Evolutionary conservation across 2,888 invertebrate species (phyloP).

Genomic region (Cataglyphis albicans): DNA sequence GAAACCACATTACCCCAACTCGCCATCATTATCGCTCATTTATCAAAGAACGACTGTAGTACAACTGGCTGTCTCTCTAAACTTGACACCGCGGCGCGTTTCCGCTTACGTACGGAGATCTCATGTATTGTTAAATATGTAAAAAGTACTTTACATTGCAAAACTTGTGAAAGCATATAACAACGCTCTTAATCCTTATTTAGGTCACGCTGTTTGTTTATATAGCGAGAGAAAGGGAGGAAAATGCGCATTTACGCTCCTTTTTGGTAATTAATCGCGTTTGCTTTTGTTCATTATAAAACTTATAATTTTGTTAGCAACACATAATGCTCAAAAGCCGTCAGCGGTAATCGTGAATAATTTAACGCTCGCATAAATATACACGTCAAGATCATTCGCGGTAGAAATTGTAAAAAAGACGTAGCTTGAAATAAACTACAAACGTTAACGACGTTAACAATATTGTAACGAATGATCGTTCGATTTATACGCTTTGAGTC

Average conservation of each 20-base stretch:
- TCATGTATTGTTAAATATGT: constrained; percentile 48
- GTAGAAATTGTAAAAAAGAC: neutral
- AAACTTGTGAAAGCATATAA: constrained; percentile 20
- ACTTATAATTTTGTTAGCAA: constrained; percentile 23
- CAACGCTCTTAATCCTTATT: constrained; percentile 35
- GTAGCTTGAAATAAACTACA: neutral
- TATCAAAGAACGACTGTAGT: constrained; percentile 66
- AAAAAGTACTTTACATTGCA: constrained; percentile 32
- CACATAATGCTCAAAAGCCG: constrained; percentile 3
- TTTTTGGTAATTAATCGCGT: constrained; percentile 13
- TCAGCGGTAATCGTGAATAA: neutral
- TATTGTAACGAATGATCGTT: neutral
- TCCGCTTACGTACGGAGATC: constrained; percentile 30
- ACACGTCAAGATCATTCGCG: constrained; percentile 3
- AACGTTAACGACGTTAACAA: neutral
- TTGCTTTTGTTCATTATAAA: constrained; percentile 23
- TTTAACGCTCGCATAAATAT: neutral
- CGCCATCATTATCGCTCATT: constrained; percentile 73
- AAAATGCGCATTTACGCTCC: constrained; percentile 14
- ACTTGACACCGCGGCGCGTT: neutral
- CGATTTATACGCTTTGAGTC: constrained; percentile 10
- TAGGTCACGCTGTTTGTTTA: constrained; percentile 19
- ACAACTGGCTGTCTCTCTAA: constrained; percentile 68
- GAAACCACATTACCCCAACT: constrained; percentile 70
- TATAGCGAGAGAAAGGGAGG: neutral